Evolutionary conservation across 64 coral and sea anemone genomes (phyloP).

Genomic region (Acropora yongei): DNA sequence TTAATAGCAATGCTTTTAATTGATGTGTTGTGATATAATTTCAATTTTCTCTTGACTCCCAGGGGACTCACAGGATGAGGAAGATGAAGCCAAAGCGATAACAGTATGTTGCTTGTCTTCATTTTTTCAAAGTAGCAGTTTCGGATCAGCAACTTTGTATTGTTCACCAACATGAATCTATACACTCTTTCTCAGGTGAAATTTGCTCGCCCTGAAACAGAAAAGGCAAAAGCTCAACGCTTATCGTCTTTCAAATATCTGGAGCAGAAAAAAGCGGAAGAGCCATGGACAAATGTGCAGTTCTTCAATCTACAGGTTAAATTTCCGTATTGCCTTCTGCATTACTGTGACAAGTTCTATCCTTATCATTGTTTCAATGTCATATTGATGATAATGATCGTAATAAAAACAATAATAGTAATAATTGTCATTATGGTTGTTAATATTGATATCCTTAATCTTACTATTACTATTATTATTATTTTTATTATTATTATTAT

Average conservation of each 20-base stretch:
- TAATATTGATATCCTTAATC: no score
- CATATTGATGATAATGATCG: no score
- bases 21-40: no score
- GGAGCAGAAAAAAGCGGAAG: slow-evolving; percentile 91
- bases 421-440: no score
- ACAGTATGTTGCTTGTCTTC: slow-evolving; percentile 52
- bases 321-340: no score
- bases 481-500: no score
- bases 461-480: no score
- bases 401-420: no score
- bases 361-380: no score
- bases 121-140: neutral
- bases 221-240: slow-evolving; percentile 89
- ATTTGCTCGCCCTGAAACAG: slow-evolving; percentile 92
- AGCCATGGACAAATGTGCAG: slow-evolving; percentile 82
- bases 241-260: slow-evolving; percentile 96
- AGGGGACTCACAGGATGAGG: slow-evolving; percentile 98
- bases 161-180: neutral
- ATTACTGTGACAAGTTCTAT: no score
- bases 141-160: neutral
- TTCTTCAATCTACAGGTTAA: slow-evolving; percentile 72
- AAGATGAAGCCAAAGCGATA: slow-evolving; percentile 89
- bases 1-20: no score
- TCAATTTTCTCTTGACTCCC: neutral
- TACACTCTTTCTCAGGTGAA: slow-evolving; percentile 69